A percentile compares a stretch with the other conserved stretches of the same genome.
Conservation (phyloP, 2,888 invertebrate species). For the Hedya salicella region DNA sequence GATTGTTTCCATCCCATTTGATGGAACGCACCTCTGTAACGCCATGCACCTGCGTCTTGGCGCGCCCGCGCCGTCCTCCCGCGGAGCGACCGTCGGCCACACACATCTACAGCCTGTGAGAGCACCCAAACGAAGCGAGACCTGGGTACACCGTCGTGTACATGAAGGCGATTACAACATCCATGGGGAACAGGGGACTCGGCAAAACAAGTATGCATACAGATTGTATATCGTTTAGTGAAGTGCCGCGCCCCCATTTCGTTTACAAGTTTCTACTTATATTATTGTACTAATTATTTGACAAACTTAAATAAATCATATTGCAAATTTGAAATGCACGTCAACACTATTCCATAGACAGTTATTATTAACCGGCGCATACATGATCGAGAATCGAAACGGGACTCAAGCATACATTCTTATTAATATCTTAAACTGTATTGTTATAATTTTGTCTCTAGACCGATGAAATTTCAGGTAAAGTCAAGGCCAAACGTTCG, state of each 20-base stretch:
- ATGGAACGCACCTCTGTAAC: slow-evolving; percentile 54
- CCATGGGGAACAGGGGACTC: slow-evolving; percentile 8
- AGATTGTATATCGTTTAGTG: slow-evolving; percentile 10
- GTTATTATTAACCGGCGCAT: slow-evolving; percentile 19
- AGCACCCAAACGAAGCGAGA: slow-evolving; percentile 68
- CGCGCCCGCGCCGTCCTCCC: slow-evolving; percentile 60
- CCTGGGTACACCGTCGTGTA: slow-evolving; percentile 51
- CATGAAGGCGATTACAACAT: slow-evolving; percentile 45
- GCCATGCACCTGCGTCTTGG: slow-evolving; percentile 58
- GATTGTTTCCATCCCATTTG: slow-evolving; percentile 27
- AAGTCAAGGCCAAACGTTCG: slow-evolving; percentile 31
- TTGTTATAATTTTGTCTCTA: slow-evolving; percentile 17
- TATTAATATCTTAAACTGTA: slow-evolving; percentile 18
- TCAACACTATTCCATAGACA: slow-evolving; percentile 29
- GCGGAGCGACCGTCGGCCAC: slow-evolving; percentile 61
- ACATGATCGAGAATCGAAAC: slow-evolving; percentile 25
- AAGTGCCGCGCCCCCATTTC: slow-evolving; percentile 18
- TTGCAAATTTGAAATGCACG: slow-evolving; percentile 39
- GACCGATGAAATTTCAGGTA: slow-evolving; percentile 23
- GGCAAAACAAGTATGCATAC: not conserved
- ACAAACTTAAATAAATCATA: slow-evolving; percentile 40
- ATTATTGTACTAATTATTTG: slow-evolving; percentile 43
- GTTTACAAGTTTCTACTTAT: slow-evolving; percentile 32
- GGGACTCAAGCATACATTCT: slow-evolving; percentile 21
- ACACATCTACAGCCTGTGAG: slow-evolving; percentile 45